Conservation (phyloP, 2,888 invertebrate genomes). For the Pheosia gnoma region DNA sequence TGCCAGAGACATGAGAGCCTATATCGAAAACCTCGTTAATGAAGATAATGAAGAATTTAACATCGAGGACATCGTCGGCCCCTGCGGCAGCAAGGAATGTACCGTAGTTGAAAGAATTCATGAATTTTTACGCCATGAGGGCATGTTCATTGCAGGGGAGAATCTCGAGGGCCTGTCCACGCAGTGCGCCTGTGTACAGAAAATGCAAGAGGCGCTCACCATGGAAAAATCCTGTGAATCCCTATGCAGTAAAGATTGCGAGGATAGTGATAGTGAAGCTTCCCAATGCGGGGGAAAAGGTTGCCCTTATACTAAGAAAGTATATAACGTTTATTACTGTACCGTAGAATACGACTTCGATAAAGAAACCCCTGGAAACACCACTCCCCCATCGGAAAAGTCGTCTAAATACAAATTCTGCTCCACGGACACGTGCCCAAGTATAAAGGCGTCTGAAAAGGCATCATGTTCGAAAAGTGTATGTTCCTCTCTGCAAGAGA, state of each 20-base stretch:
- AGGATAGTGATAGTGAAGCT: conserved; percentile 48
- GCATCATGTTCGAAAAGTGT: conserved; percentile 58
- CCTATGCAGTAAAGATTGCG: conserved; percentile 61
- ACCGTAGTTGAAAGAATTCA: conserved; percentile 68
- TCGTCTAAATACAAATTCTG: conserved; percentile 56
- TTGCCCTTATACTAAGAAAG: conserved; percentile 56
- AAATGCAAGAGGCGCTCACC: conserved; percentile 61
- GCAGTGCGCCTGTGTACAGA: conserved; percentile 70
- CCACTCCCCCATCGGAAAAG: conserved; percentile 27
- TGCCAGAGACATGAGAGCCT: conserved; percentile 70
- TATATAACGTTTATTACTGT: conserved; percentile 72
- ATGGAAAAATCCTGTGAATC: conserved; percentile 55
- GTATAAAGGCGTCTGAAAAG: conserved; percentile 46
- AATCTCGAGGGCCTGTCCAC: conserved; percentile 66
- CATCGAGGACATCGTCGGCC: conserved; percentile 67
- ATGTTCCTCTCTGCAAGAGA: conserved; percentile 43
- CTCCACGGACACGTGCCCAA: conserved; percentile 56
- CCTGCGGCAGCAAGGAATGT: conserved; percentile 75
- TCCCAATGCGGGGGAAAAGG: conserved; percentile 54
- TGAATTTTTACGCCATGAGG: conserved; percentile 69
- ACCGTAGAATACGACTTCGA: conserved; percentile 69
- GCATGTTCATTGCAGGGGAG: conserved; percentile 53
- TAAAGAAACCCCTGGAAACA: conserved; percentile 29
- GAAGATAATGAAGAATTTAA: conserved; percentile 68
- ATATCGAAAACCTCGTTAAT: conserved; percentile 69